A percentile compares a stretch with the other conserved stretches of the same genome.
These are phyloP conservation scores for Mesitornis unicolor DNA, from an alignment of 2,113 vertebrate species.

Conservation along the genomic window DNA sequence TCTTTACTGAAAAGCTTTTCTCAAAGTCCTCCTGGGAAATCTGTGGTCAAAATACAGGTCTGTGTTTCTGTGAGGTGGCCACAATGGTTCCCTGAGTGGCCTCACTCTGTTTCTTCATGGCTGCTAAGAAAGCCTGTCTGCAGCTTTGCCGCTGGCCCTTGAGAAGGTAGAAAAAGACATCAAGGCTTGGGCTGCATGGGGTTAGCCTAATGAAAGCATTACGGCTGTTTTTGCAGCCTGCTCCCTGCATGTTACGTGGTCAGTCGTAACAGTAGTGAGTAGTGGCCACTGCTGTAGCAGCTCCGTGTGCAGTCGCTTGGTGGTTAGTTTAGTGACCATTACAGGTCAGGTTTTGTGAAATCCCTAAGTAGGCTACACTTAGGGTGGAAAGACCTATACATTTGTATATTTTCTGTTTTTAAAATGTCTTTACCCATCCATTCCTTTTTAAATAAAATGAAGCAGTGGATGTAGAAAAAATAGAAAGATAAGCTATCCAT, in stretches of 20 bases:
- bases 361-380: accelerated
- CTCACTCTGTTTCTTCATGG: accelerated
- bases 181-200: background rate
- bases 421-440: background rate
- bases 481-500: background rate
- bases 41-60: background rate
- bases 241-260: accelerated
- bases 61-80: background rate
- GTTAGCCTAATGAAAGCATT: background rate
- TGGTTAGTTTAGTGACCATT: background rate
- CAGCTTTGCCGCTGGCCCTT: background rate
- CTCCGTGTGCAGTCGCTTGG: accelerated
- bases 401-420: background rate
- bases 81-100: accelerated
- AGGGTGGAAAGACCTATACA: background rate
- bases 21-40: background rate
- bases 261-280: background rate
- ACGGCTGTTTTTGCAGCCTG: background rate
- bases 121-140: background rate
- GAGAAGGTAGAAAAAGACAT: background rate
- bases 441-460: background rate
- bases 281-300: background rate
- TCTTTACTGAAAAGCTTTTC: background rate
- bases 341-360: background rate
- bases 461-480: background rate